These are phyloP conservation scores for Poicephalus gulielmi DNA, from an alignment of 2,113 vertebrate genomes.

Conservation along the genomic window DNA sequence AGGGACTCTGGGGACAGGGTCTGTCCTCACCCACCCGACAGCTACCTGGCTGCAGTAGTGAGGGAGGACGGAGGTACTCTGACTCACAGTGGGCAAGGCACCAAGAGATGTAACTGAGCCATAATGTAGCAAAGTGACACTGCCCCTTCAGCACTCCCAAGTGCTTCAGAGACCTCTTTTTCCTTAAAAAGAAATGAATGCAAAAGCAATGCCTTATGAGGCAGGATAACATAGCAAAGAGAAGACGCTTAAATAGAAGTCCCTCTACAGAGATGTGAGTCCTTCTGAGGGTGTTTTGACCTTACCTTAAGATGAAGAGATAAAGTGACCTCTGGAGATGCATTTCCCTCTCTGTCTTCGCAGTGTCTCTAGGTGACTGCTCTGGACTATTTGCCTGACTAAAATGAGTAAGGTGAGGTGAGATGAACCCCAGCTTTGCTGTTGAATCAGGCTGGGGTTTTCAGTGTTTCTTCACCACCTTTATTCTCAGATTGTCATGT, in stretches of 20 bases:
- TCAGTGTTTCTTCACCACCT: not conserved
- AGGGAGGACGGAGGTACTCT: not conserved
- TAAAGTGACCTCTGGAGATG: not conserved
- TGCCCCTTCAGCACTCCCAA: not conserved
- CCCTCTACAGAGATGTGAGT: not conserved
- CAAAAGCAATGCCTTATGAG: not conserved
- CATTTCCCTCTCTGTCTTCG: not conserved
- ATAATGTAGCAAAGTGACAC: not conserved
- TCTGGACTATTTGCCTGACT: not conserved
- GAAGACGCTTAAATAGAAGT: not conserved
- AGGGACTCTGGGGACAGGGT: not conserved
- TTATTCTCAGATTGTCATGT: not conserved
- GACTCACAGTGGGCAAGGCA: not conserved
- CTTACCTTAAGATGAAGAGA: not conserved
- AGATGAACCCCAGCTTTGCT: not conserved
- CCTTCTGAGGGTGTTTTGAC: not conserved
- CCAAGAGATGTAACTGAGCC: not conserved
- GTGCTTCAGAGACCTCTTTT: not conserved
- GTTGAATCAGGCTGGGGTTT: not conserved
- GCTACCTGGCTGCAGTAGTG: not conserved
- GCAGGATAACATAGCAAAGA: not conserved
- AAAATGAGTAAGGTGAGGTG: not conserved
- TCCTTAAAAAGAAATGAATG: not conserved
- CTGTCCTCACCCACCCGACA: rapidly evolving
- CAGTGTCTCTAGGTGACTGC: not conserved